These are phyloP conservation scores for Felis chaus DNA, from an alignment of 2,113 vertebrate species.

Conservation along the genomic window DNA sequence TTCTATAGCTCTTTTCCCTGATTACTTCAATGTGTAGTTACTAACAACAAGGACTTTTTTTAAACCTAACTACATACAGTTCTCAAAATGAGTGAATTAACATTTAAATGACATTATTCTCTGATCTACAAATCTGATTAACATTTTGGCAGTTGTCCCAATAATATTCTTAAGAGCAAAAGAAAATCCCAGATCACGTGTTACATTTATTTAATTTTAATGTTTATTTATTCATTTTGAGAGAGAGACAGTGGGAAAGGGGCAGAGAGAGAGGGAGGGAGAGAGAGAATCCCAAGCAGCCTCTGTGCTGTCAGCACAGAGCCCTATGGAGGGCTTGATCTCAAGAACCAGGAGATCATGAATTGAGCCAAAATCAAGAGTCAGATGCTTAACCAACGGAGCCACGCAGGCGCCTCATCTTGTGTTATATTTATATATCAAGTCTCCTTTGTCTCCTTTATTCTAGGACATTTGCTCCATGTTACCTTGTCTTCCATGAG, in stretches of 20 bases:
- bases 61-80: background rate
- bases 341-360: no score
- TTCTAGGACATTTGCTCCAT: background rate
- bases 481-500: background rate
- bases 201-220: background rate
- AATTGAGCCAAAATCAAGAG: no score
- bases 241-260: no score
- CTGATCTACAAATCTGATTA: conserved; percentile 20
- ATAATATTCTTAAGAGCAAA: conserved; percentile 24
- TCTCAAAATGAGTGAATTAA: conserved; percentile 6
- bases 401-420: no score
- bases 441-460: background rate
- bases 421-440: background rate
- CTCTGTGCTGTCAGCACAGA: no score
- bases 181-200: background rate
- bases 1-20: background rate
- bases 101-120: conserved; percentile 16
- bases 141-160: background rate
- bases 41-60: conserved; percentile 15
- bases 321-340: no score
- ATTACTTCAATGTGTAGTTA: conserved; percentile 2
- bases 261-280: no score
- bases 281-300: no score
- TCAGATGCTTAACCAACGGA: no score
- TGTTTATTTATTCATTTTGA: no score